Evolutionary conservation across 2,113 vertebrate genomes (phyloP).

Genomic region (Sardina pilchardus): DNA sequence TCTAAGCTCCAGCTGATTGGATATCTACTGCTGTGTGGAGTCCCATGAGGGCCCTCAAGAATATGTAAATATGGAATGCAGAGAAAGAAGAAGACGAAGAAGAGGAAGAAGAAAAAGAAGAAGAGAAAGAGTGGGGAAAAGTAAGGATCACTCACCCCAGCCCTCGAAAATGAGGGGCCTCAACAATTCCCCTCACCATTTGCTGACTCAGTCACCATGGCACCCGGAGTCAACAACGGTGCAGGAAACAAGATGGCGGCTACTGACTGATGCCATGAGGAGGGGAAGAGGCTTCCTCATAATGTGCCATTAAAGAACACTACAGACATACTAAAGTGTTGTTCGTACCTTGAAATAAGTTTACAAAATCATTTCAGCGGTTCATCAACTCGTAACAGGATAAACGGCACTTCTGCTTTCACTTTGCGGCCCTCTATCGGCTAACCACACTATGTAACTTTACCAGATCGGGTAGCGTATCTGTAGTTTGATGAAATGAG

Average conservation of each 20-base stretch:
- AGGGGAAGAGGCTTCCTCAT: not conserved
- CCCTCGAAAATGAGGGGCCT: not conserved
- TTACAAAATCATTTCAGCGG: no score
- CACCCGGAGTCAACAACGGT: not conserved
- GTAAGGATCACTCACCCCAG: not conserved
- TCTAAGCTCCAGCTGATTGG: slow-evolving; percentile 54
- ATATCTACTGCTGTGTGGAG: slow-evolving; percentile 48
- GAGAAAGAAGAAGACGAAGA: not conserved
- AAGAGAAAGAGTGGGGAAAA: not conserved
- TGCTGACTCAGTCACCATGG: not conserved
- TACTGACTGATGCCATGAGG: not conserved
- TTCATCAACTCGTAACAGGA: no score
- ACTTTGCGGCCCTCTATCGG: no score
- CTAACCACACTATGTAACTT: no score
- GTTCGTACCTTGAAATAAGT: no score
- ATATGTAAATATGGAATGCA: not conserved
- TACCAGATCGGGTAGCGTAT: no score
- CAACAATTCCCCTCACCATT: not conserved
- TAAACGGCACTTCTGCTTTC: no score
- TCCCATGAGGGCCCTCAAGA: not conserved
- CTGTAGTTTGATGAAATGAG: no score
- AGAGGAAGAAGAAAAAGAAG: not conserved
- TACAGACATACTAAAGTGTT: no score
- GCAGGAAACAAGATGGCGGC: not conserved
- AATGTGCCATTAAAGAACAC: no score